phyloP scores from a whole-genome alignment of 2,888 invertebrate genomes.

The Hirtodrosophila confusa region DNA sequence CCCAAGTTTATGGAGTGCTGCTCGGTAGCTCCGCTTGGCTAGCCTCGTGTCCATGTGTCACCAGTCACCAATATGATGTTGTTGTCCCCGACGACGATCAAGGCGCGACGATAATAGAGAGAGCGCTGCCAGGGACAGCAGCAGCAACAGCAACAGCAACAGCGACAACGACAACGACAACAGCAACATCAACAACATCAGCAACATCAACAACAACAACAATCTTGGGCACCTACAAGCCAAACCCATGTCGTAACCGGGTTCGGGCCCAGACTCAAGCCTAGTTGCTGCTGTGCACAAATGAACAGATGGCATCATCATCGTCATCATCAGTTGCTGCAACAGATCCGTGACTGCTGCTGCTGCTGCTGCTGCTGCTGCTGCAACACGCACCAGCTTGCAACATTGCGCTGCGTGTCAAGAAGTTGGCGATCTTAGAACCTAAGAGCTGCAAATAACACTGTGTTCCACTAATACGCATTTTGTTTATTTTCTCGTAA shows the following conservation, averaged over 20 bases:
- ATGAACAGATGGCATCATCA: slow-evolving; percentile 64
- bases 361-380: slow-evolving; percentile 9
- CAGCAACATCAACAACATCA: slow-evolving; percentile 13
- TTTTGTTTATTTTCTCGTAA: too few species aligned
- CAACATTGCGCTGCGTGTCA: slow-evolving; percentile 20
- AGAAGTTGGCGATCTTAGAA: slow-evolving; percentile 4
- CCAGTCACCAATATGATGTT: slow-evolving; percentile 75
- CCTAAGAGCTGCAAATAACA: slow-evolving; percentile 8
- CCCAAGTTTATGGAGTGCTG: slow-evolving; percentile 68
- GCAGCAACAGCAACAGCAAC: slow-evolving; percentile 13
- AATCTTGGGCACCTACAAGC: slow-evolving; percentile 39
- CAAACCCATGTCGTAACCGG: slow-evolving; percentile 43
- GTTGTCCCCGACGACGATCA: slow-evolving; percentile 60
- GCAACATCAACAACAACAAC: slow-evolving; percentile 13
- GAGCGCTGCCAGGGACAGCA: slow-evolving; percentile 23
- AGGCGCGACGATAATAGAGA: slow-evolving; percentile 68
- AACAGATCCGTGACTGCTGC: slow-evolving; percentile 14
- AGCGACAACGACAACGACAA: slow-evolving; percentile 12
- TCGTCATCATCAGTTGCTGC: slow-evolving; percentile 19
- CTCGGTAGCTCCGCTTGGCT: slow-evolving; percentile 28
- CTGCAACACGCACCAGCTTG: slow-evolving; percentile 29
- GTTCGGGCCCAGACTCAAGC: slow-evolving; percentile 37
- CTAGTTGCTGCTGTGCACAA: slow-evolving; percentile 23
- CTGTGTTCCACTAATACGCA: neutral
- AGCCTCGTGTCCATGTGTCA: slow-evolving; percentile 75